A percentile compares a stretch with the other conserved stretches of the same genome.
Conservation (phyloP, 2,888 invertebrate species). For the Drosophila recens region DNA sequence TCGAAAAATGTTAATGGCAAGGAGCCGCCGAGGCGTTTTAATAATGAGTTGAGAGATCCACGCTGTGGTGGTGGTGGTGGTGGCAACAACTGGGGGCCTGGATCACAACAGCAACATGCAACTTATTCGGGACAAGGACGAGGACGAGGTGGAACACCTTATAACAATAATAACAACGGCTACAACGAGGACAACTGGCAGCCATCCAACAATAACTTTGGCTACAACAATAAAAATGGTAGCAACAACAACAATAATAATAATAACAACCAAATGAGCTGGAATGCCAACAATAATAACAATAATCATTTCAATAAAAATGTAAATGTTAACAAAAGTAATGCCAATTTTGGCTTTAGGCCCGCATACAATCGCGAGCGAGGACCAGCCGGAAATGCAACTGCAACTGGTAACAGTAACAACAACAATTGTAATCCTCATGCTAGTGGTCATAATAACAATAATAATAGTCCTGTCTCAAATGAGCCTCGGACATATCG, state of each 20-base stretch:
- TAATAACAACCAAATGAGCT: background rate
- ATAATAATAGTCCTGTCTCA: background rate
- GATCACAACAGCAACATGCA: background rate
- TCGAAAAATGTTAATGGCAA: background rate
- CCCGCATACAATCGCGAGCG: background rate
- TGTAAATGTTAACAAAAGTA: too few species aligned
- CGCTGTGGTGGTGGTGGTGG: slow-evolving; percentile 3
- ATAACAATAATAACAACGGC: background rate
- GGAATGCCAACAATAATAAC: slow-evolving; percentile 1
- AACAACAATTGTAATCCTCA: background rate
- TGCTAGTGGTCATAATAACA: background rate
- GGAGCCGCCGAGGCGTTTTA: slow-evolving; percentile 1
- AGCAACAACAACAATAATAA: background rate
- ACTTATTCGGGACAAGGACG: background rate
- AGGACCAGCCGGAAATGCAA: background rate
- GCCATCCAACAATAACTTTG: background rate
- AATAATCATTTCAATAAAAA: background rate
- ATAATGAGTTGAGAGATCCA: slow-evolving; percentile 26
- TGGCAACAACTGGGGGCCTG: slow-evolving; percentile 12
- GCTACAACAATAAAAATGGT: slow-evolving; percentile 6
- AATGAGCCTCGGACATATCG: slow-evolving; percentile 76
- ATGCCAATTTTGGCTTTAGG: slow-evolving; percentile 1
- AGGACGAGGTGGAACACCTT: background rate
- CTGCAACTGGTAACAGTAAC: background rate
- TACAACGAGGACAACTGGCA: slow-evolving; percentile 28